These are phyloP conservation scores for Operophtera brumata DNA, from an alignment of 2,888 invertebrate species.

Conservation along the genomic window DNA sequence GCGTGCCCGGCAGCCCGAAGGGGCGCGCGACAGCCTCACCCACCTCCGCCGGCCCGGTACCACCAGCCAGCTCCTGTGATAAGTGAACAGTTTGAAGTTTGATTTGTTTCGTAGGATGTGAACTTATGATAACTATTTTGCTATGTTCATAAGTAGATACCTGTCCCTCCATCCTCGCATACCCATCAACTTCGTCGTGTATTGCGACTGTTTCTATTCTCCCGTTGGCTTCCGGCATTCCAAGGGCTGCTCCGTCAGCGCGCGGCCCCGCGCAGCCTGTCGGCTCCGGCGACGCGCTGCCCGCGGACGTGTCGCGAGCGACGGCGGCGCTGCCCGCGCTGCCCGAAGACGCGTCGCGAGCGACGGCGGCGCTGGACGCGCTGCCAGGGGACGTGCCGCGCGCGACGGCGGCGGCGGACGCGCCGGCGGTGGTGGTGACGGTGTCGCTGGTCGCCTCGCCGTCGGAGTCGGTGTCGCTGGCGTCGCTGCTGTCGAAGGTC, in stretches of 20 bases:
- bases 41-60: neutral
- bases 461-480: constrained; percentile 63
- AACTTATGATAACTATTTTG: no score
- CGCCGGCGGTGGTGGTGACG: constrained; percentile 19
- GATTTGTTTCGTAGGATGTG: no score
- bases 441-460: constrained; percentile 22
- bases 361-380: constrained; percentile 1
- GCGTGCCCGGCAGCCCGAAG: constrained; percentile 70
- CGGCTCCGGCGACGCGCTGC: constrained; percentile 23
- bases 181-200: neutral
- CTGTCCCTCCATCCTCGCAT: constrained; percentile 36
- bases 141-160: constrained; percentile 7
- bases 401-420: constrained; percentile 3
- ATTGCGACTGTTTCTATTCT: neutral
- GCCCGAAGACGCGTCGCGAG: no score
- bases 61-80: no score
- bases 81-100: no score
- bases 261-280: constrained; percentile 23
- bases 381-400: constrained; percentile 4
- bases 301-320: neutral
- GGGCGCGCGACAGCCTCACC: constrained; percentile 31
- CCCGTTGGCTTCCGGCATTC: constrained; percentile 2
- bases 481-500: constrained; percentile 70
- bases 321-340: no score
- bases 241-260: neutral